Evolutionary conservation across 2,888 invertebrate genomes (phyloP).

Genomic region (Ernsta delagoae): DNA sequence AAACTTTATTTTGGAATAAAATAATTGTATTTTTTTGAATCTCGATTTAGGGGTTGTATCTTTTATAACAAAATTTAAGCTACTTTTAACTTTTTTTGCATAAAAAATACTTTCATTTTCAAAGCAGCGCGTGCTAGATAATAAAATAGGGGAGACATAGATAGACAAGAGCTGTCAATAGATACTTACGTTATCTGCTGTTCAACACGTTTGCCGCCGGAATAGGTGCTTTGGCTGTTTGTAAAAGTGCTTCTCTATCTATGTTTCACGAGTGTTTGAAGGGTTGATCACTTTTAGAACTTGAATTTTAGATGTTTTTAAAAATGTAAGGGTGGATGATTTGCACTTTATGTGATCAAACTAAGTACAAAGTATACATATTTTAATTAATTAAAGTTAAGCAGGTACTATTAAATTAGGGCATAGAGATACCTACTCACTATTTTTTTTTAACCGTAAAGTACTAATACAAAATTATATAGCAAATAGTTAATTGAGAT

Average conservation of each 20-base stretch:
- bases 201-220: conserved; percentile 58
- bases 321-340: background rate
- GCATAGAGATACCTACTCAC: no score
- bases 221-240: conserved; percentile 25
- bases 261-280: conserved; percentile 19
- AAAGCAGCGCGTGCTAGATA: conserved; percentile 45
- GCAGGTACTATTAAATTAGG: no score
- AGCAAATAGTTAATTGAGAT: no score
- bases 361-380: background rate
- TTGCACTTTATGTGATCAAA: background rate
- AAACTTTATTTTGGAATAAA: no score
- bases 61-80: no score
- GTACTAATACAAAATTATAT: no score
- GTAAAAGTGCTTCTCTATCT: conserved; percentile 23
- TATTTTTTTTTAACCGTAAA: no score
- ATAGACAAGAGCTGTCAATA: conserved; percentile 52
- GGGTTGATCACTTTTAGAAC: conserved; percentile 20
- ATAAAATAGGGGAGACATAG: conserved; percentile 35
- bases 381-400: no score
- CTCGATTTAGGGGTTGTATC: no score
- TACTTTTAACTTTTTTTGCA: background rate
- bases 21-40: no score
- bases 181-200: conserved; percentile 57
- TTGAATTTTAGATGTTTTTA: background rate
- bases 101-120: no score